Evolutionary conservation across 1,140 invertebrate genomes (phyloP).

Genomic region (Melitaea cinxia): DNA sequence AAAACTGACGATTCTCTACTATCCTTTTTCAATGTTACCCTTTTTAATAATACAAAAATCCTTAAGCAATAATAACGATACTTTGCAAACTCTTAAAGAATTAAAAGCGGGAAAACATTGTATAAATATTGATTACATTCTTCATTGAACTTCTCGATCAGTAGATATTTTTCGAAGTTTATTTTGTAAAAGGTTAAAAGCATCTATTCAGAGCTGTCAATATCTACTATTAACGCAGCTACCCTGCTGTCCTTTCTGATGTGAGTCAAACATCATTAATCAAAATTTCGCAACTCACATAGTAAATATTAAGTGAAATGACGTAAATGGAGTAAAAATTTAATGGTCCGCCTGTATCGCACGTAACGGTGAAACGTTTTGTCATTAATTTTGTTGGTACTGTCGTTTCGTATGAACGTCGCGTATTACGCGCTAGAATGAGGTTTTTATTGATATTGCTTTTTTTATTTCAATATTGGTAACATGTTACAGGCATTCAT

Average conservation of each 20-base stretch:
- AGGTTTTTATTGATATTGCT: background rate
- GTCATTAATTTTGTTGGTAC: constrained; percentile 10
- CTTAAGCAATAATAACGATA: too few species aligned
- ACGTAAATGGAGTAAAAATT: constrained; percentile 37
- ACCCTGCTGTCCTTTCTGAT: background rate
- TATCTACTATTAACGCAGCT: background rate
- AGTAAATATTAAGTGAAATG: constrained; percentile 32
- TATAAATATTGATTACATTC: too few species aligned
- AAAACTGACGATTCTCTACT: too few species aligned
- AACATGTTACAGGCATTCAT: too few species aligned
- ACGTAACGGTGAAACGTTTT: background rate
- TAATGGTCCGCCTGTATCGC: background rate
- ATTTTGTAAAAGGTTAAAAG: background rate
- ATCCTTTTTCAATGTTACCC: too few species aligned
- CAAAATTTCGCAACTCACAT: constrained; percentile 44
- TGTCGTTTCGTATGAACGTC: constrained; percentile 1
- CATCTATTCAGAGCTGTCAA: background rate
- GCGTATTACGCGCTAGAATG: background rate
- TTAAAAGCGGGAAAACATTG: too few species aligned
- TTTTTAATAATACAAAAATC: too few species aligned
- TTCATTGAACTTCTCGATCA: too few species aligned
- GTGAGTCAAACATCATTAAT: constrained; percentile 32
- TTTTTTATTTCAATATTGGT: too few species aligned
- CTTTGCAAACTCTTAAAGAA: too few species aligned
- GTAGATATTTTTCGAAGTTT: background rate